A percentile compares a stretch with the other conserved stretches of the same genome.
Conservation (phyloP, 92 coral and sea anemone genomes). For the Palythoa grandis region DNA sequence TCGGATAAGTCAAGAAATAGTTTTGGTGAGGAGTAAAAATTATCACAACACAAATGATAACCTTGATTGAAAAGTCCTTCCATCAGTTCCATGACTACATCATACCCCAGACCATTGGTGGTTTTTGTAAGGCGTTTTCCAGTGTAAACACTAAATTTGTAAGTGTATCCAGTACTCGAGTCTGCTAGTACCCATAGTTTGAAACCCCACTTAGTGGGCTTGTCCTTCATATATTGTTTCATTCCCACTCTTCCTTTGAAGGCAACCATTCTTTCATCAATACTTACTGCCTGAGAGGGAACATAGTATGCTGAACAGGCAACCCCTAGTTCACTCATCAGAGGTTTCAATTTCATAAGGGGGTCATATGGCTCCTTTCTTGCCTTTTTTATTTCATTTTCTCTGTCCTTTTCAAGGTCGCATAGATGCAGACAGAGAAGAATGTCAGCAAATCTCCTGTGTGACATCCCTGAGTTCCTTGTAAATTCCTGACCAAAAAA, state of each 20-base stretch:
- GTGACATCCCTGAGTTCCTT: constrained; percentile 4
- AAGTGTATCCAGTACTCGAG: too few species aligned
- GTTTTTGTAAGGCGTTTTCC: too few species aligned
- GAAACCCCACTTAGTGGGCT: constrained; percentile 24
- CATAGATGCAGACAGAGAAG: constrained; percentile 8
- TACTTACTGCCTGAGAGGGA: background rate
- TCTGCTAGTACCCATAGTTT: constrained; percentile 26
- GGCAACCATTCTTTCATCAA: constrained; percentile 34
- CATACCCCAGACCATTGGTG: too few species aligned
- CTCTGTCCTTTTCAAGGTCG: constrained; percentile 1
- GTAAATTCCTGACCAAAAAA: constrained; percentile 18
- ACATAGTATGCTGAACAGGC: constrained; percentile 16
- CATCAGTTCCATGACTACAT: background rate
- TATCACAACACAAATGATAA: background rate
- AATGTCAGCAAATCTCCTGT: constrained; percentile 25
- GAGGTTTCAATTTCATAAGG: constrained; percentile 17
- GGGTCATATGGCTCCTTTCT: constrained; percentile 35
- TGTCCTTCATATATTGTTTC: constrained; percentile 17
- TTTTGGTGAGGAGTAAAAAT: background rate
- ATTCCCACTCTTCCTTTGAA: constrained; percentile 25
- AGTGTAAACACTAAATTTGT: too few species aligned
- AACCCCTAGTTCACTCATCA: constrained; percentile 5
- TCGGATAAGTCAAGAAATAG: background rate
- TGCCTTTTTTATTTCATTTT: constrained; percentile 1
- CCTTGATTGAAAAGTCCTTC: background rate